phyloP scores from a whole-genome alignment of 2,888 invertebrate species.

The Hydropsyche betteni region DNA sequence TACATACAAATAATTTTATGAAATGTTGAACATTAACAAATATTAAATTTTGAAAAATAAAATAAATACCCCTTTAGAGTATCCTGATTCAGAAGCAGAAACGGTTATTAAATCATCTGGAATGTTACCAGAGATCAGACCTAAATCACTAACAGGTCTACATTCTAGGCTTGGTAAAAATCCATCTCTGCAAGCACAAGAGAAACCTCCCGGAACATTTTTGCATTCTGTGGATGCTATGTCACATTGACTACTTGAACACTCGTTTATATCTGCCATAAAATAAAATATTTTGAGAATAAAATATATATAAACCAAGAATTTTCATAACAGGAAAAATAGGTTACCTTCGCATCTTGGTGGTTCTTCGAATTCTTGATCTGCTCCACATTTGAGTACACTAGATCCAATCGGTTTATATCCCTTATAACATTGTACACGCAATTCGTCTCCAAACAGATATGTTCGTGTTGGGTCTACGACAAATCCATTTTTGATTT shows the following conservation, averaged over 20 bases:
- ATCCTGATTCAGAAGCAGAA: conserved; percentile 83
- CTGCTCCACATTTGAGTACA: conserved; percentile 84
- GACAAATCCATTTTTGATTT: conserved; percentile 87
- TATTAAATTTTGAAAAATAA: conserved; percentile 6
- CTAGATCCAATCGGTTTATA: conserved; percentile 86
- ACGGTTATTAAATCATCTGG: conserved; percentile 90
- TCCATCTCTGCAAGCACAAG: conserved; percentile 86
- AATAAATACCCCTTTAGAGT: conserved; percentile 76
- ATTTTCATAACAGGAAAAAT: conserved; percentile 6
- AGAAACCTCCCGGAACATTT: conserved; percentile 88
- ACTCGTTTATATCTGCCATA: conserved; percentile 83
- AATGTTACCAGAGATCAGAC: conserved; percentile 86
- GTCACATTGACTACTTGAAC: conserved; percentile 88
- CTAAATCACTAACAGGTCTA: conserved; percentile 88
- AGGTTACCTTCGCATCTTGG: conserved; percentile 81
- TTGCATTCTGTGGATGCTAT: conserved; percentile 89
- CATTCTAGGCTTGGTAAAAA: conserved; percentile 88
- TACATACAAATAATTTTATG: conserved; percentile 56
- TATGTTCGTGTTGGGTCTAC: conserved; percentile 81
- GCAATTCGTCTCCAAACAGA: conserved; percentile 87
- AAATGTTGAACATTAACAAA: neutral
- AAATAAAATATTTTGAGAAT: conserved; percentile 32
- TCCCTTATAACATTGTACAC: conserved; percentile 91
- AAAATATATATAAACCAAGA: neutral
- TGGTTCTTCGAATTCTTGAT: conserved; percentile 82